Percentiles rank a stretch among this genome's conserved stretches.
phyloP scores from a whole-genome alignment of 23 tunicate genomes.

The Botrylloides violaceus region DNA sequence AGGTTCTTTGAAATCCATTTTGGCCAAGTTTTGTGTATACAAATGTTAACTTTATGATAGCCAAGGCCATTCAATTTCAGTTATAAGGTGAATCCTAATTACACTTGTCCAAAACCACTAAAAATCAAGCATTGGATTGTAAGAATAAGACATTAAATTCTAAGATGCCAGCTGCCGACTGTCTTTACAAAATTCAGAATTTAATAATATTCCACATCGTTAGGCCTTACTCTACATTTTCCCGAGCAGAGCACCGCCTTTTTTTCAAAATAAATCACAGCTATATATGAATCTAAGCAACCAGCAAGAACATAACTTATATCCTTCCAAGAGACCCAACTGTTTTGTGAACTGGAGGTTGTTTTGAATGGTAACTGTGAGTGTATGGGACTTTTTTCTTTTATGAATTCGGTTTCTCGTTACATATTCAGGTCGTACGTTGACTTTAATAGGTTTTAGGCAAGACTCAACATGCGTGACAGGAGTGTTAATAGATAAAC shows the following conservation, averaged over 20 bases:
- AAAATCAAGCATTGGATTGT: too few species aligned
- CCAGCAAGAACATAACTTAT: too few species aligned
- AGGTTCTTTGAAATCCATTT: slow-evolving; percentile 80
- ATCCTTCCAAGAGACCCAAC: neutral
- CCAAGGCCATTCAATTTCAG: slow-evolving; percentile 3
- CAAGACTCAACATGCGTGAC: slow-evolving; percentile 23
- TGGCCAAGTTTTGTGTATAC: neutral
- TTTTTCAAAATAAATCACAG: too few species aligned
- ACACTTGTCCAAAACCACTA: too few species aligned
- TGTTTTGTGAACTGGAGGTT: neutral
- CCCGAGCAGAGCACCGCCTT: too few species aligned
- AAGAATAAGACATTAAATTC: too few species aligned
- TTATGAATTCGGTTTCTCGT: slow-evolving; percentile 29
- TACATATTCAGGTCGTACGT: slow-evolving; percentile 24
- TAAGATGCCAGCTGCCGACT: too few species aligned
- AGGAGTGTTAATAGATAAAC: slow-evolving; percentile 6
- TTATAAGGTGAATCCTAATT: too few species aligned
- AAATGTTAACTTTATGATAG: neutral
- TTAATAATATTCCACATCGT: too few species aligned
- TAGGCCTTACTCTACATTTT: too few species aligned
- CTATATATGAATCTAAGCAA: too few species aligned
- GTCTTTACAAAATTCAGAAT: too few species aligned
- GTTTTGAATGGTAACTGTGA: slow-evolving; percentile 32
- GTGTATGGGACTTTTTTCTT: slow-evolving; percentile 17
- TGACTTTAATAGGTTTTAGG: slow-evolving; percentile 10